A percentile compares a stretch with the other conserved stretches of the same genome.
phyloP scores from a whole-genome alignment of 2,113 vertebrate species.

The Pituophis catenifer region DNA sequence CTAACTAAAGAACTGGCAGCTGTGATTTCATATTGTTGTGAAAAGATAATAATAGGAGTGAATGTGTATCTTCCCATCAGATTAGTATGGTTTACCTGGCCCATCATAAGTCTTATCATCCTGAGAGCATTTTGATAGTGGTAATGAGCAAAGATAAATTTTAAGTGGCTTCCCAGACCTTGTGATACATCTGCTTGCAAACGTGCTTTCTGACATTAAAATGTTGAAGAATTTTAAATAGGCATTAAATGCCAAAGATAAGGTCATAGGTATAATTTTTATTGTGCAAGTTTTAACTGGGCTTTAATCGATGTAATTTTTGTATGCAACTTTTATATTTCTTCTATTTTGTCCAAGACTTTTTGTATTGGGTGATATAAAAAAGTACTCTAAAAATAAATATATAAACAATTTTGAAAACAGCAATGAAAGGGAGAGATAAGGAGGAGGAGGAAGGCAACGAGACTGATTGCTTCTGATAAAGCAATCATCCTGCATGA shows the following conservation, averaged over 20 bases:
- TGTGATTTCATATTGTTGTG: not conserved
- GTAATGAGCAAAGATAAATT: not conserved
- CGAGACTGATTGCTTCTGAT: not conserved
- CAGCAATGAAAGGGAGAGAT: not conserved
- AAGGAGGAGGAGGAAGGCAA: not conserved
- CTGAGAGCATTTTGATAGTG: not conserved
- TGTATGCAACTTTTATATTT: not conserved
- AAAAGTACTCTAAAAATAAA: not conserved
- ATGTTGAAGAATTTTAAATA: not conserved
- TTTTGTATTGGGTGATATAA: not conserved
- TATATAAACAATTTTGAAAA: not conserved
- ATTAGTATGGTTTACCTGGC: not conserved
- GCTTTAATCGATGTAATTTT: not conserved
- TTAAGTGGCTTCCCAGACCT: not conserved
- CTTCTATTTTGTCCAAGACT: not conserved
- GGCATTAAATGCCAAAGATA: not conserved
- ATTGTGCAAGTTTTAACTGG: not conserved
- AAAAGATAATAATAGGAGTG: not conserved
- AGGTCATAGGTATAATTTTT: not conserved
- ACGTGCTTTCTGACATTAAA: not conserved
- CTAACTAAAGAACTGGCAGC: not conserved
- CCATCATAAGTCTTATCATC: not conserved
- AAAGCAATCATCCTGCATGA: not conserved
- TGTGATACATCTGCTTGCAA: not conserved
- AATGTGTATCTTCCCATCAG: not conserved